These are phyloP conservation scores for Elephas maximus DNA, from an alignment of 2,113 vertebrate species.

Conservation along the genomic window DNA sequence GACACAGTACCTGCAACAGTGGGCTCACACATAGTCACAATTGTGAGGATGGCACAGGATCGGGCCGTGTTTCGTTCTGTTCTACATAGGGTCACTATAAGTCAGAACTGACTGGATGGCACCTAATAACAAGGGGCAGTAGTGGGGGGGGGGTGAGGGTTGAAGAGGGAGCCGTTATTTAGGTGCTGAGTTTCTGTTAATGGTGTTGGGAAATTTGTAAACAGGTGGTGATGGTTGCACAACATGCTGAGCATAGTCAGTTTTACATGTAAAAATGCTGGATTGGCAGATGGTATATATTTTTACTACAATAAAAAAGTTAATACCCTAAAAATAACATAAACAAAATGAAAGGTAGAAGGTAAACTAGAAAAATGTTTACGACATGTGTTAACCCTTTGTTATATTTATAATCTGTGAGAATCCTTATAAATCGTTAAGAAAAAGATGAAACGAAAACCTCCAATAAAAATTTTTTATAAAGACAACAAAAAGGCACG, in stretches of 20 bases:
- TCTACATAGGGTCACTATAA: too few species aligned
- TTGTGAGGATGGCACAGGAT: too few species aligned
- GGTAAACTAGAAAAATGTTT: neutral
- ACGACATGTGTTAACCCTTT: neutral
- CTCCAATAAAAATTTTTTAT: neutral
- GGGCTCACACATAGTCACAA: too few species aligned
- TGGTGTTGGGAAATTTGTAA: neutral
- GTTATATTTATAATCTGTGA: neutral
- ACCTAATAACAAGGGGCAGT: neutral
- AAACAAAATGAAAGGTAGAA: slow-evolving; percentile 1
- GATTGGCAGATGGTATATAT: neutral
- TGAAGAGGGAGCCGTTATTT: neutral
- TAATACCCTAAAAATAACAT: slow-evolving; percentile 20
- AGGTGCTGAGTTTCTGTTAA: neutral
- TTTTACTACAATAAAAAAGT: neutral
- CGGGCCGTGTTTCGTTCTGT: too few species aligned
- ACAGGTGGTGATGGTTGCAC: neutral
- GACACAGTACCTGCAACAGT: too few species aligned
- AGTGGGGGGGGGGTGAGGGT: neutral
- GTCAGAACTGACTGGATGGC: too few species aligned
- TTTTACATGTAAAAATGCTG: neutral
- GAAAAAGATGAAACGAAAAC: neutral
- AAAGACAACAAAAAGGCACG: neutral
- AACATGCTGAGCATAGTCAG: neutral
- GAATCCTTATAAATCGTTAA: slow-evolving; percentile 25